phyloP scores from a whole-genome alignment of 2,797 vertebrate genomes.

The Peromyscus nudipes region DNA sequence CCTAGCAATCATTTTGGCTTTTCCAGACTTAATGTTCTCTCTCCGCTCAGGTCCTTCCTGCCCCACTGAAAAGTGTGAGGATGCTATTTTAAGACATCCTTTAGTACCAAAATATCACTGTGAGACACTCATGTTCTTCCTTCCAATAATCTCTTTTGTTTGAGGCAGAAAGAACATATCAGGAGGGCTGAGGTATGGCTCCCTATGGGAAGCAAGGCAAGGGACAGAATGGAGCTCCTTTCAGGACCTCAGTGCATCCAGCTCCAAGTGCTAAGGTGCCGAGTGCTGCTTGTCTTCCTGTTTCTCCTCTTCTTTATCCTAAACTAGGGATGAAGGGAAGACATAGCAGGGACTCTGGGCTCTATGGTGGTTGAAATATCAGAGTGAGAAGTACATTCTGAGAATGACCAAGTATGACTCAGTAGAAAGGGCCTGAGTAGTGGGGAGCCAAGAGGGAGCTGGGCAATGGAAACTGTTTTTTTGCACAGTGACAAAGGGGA shows the following conservation, averaged over 20 bases:
- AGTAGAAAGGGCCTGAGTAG: not conserved
- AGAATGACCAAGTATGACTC: not conserved
- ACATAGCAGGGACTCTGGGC: not conserved
- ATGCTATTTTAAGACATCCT: constrained; percentile 80
- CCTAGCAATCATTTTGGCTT: constrained; percentile 68
- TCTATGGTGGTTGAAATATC: not conserved
- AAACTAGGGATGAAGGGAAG: not conserved
- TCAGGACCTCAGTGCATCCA: not conserved
- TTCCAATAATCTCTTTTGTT: constrained; percentile 77
- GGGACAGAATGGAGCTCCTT: not conserved
- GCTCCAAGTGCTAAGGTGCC: not conserved
- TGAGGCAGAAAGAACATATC: constrained; percentile 55
- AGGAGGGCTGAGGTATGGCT: not conserved
- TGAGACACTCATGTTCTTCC: constrained; percentile 61
- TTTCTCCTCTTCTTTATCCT: not conserved
- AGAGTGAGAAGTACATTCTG: not conserved
- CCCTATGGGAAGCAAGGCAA: constrained; percentile 34
- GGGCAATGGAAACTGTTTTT: not conserved
- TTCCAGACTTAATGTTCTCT: constrained; percentile 70
- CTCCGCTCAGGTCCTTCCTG: constrained; percentile 54
- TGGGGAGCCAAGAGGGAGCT: not conserved
- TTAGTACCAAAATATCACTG: constrained; percentile 74
- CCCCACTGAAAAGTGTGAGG: not conserved
- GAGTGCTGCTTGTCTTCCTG: not conserved
- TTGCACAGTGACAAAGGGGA: not conserved